phyloP scores from a whole-genome alignment of 2,888 invertebrate species.

The Amblyjoppa fuscipennis region DNA sequence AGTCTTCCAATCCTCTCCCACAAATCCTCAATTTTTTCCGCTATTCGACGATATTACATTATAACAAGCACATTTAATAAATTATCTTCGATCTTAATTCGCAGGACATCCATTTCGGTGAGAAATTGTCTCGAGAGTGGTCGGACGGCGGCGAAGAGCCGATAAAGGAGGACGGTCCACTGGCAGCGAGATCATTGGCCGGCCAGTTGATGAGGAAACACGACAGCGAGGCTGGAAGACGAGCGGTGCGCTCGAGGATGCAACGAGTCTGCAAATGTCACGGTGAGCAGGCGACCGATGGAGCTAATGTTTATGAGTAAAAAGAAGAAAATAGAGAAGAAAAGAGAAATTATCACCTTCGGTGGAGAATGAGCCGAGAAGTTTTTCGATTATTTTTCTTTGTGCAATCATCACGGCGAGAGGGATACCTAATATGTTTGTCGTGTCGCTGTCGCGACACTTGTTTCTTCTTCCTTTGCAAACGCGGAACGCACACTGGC shows the following conservation, averaged over 20 bases:
- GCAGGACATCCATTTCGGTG: constrained; percentile 93
- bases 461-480: constrained; percentile 32
- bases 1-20: not conserved
- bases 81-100: not conserved
- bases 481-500: constrained; percentile 40
- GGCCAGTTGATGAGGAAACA: constrained; percentile 93
- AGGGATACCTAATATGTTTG: constrained; percentile 20
- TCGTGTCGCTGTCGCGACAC: constrained; percentile 22
- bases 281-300: constrained; percentile 85
- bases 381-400: constrained; percentile 10
- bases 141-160: constrained; percentile 93
- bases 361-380: not conserved
- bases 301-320: not conserved
- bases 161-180: constrained; percentile 88
- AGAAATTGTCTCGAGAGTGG: constrained; percentile 94
- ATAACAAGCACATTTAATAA: not conserved
- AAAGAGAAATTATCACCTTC: not conserved
- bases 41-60: not conserved
- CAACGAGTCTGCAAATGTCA: constrained; percentile 97
- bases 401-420: not conserved
- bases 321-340: constrained; percentile 6
- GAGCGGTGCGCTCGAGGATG: constrained; percentile 92
- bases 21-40: not conserved
- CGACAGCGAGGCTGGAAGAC: constrained; percentile 96
- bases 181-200: constrained; percentile 81